Conservation (phyloP, 2,888 invertebrate species). For the Pyrrhosoma nymphula region DNA sequence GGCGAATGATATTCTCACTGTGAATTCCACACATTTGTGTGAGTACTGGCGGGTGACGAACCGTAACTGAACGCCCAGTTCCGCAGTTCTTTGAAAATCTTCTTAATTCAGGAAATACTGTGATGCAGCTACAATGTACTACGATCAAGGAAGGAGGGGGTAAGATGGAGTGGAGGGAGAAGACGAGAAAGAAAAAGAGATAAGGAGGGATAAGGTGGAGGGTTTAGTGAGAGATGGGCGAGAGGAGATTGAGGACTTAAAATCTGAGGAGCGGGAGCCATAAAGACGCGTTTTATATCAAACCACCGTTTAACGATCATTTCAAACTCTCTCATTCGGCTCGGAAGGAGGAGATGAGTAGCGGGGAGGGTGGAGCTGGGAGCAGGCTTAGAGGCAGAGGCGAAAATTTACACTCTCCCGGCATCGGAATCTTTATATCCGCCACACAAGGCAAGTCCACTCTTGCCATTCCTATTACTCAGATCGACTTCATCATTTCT, state of each 20-base stretch:
- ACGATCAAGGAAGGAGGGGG: too few species aligned
- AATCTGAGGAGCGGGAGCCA: slow-evolving; percentile 41
- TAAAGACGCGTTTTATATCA: slow-evolving; percentile 57
- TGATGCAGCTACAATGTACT: too few species aligned
- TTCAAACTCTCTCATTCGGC: slow-evolving; percentile 54
- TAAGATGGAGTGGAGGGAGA: background rate
- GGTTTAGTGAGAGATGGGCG: background rate
- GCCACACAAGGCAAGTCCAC: background rate
- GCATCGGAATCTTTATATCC: slow-evolving; percentile 23
- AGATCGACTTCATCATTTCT: background rate
- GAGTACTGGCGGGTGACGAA: too few species aligned
- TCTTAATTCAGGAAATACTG: too few species aligned
- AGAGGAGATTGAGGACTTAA: slow-evolving; percentile 26
- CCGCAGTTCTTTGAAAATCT: too few species aligned
- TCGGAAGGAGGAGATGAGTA: background rate
- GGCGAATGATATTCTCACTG: too few species aligned
- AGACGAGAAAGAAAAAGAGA: background rate
- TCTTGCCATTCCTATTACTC: background rate
- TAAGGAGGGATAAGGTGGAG: background rate
- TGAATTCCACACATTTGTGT: too few species aligned
- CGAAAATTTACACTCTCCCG: slow-evolving; percentile 37
- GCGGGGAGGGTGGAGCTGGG: background rate
- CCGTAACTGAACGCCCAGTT: too few species aligned
- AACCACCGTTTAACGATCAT: slow-evolving; percentile 55
- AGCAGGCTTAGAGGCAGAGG: slow-evolving; percentile 4